A percentile compares a stretch with the other conserved stretches of the same genome.
These are phyloP conservation scores for Thomomys bottae DNA, from an alignment of 2,113 vertebrate genomes.

Conservation along the genomic window DNA sequence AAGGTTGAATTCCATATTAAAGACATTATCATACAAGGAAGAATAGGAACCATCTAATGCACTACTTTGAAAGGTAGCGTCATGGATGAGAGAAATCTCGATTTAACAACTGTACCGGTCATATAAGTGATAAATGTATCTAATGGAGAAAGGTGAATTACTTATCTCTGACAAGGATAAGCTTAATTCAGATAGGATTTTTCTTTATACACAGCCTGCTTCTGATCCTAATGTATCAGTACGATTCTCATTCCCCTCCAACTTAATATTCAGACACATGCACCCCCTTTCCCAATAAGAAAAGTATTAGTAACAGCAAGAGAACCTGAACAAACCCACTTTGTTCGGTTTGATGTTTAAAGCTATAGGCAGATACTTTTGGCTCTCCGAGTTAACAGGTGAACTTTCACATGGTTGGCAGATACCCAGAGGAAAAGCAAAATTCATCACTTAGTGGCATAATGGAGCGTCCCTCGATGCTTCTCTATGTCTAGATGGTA, in stretches of 20 bases:
- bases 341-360: slow-evolving; percentile 36
- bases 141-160: slow-evolving; percentile 51
- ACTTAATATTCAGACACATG: slow-evolving; percentile 27
- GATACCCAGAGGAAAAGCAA: not conserved
- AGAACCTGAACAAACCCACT: slow-evolving; percentile 9
- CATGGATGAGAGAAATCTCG: slow-evolving; percentile 83
- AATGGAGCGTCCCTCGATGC: too few species aligned
- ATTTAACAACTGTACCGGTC: slow-evolving; percentile 74
- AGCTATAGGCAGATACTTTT: not conserved
- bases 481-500: not conserved
- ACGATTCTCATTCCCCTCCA: not conserved
- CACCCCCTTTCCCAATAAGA: slow-evolving; percentile 38
- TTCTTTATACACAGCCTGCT: slow-evolving; percentile 34
- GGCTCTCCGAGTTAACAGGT: not conserved
- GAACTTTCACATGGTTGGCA: not conserved
- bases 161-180: slow-evolving; percentile 10
- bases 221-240: not conserved
- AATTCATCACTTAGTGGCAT: not conserved
- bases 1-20: slow-evolving; percentile 86
- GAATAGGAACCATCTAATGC: slow-evolving; percentile 78
- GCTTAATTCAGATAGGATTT: not conserved
- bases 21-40: slow-evolving; percentile 85
- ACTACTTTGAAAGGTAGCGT: slow-evolving; percentile 81
- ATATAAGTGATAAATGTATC: slow-evolving; percentile 57
- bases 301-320: slow-evolving; percentile 67